Base-by-base conservation (phyloP, 2,888 invertebrate species). In the Theristus sp. region DNA sequence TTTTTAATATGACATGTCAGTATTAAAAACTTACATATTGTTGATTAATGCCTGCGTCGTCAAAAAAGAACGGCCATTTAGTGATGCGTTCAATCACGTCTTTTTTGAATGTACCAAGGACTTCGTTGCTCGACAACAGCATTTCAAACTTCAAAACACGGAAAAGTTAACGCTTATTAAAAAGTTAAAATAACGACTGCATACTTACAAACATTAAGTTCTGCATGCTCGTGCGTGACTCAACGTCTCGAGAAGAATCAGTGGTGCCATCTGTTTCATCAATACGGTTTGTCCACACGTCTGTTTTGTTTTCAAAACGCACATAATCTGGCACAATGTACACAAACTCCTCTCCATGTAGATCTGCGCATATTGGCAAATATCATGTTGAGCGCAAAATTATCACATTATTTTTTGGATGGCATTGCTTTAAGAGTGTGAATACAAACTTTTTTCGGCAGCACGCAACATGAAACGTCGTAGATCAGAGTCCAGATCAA, bases 61-160 rank as follows among this genome's bases (percentile, higher is more conserved):
- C 59, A 53, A 65, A 67, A 49, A 64, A 63, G 49, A 67, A 68
- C 0, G 68, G 68, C 22, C 63, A 59, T 1, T 65, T 60, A 13
- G 61, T 62, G 63, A 66, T 66, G 59, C 66, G 29, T 24, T 53
- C 57, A 47, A 66, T 61, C 0, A 68, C 66, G 24, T 67, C 64
- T 38, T 65, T 64, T 31, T 67, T 67, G 60, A 68, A 67, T 24
- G 60, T 58, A 2, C 64, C 65, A 38, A 65, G 64, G n/a, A 62
- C 57, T 1, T 62, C 65, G 29, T 60, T 30, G 20, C 49, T 27
- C n/a, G 54, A 24, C 46, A 60, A 27, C 31, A 46, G 61, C 61
- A 61, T 58, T 38, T 61, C 61, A n/a, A 61, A 17, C 61, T 61
- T 24, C n/a, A 49, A 49, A 49, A 17, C 13, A 49, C n/a, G 49